Evolutionary conservation across 2,797 vertebrate genomes (phyloP).

Genomic region (Ceyx erithaca): DNA sequence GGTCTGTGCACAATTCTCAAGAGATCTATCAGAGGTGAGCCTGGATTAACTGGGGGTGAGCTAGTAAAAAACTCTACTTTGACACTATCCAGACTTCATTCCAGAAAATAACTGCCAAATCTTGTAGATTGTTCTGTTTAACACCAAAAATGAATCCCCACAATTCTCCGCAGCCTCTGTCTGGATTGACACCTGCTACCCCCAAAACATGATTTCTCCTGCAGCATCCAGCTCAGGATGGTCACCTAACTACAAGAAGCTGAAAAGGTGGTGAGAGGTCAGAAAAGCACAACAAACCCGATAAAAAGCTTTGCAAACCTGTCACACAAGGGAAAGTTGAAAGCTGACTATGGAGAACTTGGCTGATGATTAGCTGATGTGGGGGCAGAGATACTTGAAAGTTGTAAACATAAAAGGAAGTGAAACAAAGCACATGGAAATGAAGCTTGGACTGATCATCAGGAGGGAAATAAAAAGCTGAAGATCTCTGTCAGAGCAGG

Average conservation of each 20-base stretch:
- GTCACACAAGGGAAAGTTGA: not conserved
- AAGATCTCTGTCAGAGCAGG: not conserved
- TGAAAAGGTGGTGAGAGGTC: not conserved
- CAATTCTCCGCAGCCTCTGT: not conserved
- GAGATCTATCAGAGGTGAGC: not conserved
- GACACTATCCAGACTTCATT: not conserved
- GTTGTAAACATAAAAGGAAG: not conserved
- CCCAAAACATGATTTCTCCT: not conserved
- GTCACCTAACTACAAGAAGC: not conserved
- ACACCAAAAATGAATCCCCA: not conserved
- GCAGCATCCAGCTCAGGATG: not conserved
- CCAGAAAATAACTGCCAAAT: not conserved
- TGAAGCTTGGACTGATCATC: not conserved
- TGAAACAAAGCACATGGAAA: not conserved
- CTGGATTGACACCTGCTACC: not conserved
- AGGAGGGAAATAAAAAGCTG: too few relatives aligned
- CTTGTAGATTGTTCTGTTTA: not conserved
- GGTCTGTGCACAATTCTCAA: fast-evolving
- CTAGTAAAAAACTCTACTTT: not conserved
- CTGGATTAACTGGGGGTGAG: not conserved
- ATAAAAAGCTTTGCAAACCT: not conserved
- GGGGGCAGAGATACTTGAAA: not conserved
- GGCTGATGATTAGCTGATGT: not conserved
- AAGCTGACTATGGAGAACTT: not conserved
- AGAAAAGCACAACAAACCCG: not conserved